Percentiles rank a stretch among this genome's conserved stretches.
Evolutionary conservation across 1,140 invertebrate genomes (phyloP).

Genomic region (Stegodyphus dumicola): DNA sequence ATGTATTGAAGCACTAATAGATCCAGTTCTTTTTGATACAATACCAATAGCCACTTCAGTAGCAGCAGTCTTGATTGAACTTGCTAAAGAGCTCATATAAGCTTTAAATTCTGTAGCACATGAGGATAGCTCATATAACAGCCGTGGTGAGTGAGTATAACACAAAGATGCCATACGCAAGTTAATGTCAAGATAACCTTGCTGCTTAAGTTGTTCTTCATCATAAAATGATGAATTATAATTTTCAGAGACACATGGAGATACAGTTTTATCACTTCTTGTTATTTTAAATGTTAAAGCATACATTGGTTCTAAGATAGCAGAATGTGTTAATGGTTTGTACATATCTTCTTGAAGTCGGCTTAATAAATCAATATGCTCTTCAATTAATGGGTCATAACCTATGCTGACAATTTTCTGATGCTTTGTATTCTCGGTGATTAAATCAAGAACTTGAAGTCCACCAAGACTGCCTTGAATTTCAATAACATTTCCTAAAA

Average conservation of each 20-base stretch:
- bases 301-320: slow-evolving; percentile 45
- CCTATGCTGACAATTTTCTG: slow-evolving; percentile 88
- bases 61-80: slow-evolving; percentile 87
- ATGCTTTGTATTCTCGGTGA: slow-evolving; percentile 83
- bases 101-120: slow-evolving; percentile 82
- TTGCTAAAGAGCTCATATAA: slow-evolving; percentile 78
- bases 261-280: slow-evolving; percentile 29
- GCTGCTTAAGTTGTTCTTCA: background rate
- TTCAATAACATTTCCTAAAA: slow-evolving; percentile 62
- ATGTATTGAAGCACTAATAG: slow-evolving; percentile 45
- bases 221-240: background rate
- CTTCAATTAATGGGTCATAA: slow-evolving; percentile 73
- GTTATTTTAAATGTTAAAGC: slow-evolving; percentile 75
- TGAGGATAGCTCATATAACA: slow-evolving; percentile 84
- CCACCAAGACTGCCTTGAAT: slow-evolving; percentile 89
- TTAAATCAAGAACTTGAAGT: slow-evolving; percentile 88
- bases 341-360: slow-evolving; percentile 42
- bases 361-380: slow-evolving; percentile 31
- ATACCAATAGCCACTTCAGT: slow-evolving; percentile 93
- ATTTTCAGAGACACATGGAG: background rate
- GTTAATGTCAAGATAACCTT: slow-evolving; percentile 70
- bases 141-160: slow-evolving; percentile 89
- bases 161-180: slow-evolving; percentile 90
- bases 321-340: slow-evolving; percentile 10
- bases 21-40: slow-evolving; percentile 70